Percentiles rank a stretch among this genome's conserved stretches.
phyloP scores from a whole-genome alignment of 2,888 invertebrate species.

The Hypena proboscidalis region DNA sequence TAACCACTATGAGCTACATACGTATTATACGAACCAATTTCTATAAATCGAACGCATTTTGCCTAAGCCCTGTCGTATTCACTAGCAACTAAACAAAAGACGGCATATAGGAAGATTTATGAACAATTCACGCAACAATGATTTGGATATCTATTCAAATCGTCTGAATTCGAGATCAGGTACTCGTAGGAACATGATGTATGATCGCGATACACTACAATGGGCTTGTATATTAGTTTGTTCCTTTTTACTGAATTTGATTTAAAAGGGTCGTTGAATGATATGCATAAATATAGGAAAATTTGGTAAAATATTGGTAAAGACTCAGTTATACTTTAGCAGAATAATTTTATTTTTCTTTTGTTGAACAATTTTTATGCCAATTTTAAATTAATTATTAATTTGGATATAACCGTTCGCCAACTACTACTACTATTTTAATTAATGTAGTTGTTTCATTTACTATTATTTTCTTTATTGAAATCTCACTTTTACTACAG shows the following conservation, averaged over 20 bases:
- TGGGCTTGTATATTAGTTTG: conserved; percentile 53
- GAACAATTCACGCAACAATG: conserved; percentile 79
- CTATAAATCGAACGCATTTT: conserved; percentile 61
- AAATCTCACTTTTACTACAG: too few species aligned
- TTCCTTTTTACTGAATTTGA: conserved; percentile 50
- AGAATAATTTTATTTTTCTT: too few species aligned
- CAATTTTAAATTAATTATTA: too few species aligned
- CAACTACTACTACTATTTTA: too few species aligned
- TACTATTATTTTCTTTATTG: too few species aligned
- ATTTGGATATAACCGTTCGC: too few species aligned
- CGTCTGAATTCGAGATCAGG: conserved; percentile 67
- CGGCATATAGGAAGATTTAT: conserved; percentile 77
- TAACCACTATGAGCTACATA: conserved; percentile 21
- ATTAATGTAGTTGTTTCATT: too few species aligned
- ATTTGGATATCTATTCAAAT: conserved; percentile 79
- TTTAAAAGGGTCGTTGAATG: conserved; percentile 51
- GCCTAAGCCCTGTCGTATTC: conserved; percentile 62
- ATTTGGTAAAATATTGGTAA: conserved; percentile 18
- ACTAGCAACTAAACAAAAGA: conserved; percentile 76
- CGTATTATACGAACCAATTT: conserved; percentile 51
- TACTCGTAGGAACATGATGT: conserved; percentile 67
- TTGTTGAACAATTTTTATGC: too few species aligned
- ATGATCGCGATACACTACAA: conserved; percentile 60
- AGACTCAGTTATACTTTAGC: conserved; percentile 43
- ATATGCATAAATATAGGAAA: too few species aligned